Conservation (phyloP, 2,797 vertebrate genomes). For the Babyrousa celebensis region DNA sequence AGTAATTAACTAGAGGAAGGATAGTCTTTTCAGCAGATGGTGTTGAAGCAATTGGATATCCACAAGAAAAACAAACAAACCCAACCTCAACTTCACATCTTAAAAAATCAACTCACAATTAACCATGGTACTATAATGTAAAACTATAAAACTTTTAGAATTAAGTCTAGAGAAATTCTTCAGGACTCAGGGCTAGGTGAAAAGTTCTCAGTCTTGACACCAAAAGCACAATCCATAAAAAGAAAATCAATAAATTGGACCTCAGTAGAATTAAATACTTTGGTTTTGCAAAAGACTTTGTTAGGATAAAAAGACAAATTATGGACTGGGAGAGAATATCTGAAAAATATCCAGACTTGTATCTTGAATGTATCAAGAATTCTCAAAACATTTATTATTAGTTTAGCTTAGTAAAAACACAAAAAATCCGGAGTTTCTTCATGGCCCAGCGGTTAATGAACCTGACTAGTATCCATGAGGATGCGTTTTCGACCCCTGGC, state of each 20-base stretch:
- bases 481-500: too few relatives aligned
- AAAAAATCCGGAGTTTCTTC: neutral
- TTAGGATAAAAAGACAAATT: neutral
- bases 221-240: neutral
- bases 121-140: neutral
- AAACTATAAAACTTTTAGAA: slow-evolving; percentile 3
- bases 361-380: neutral
- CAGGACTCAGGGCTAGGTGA: neutral
- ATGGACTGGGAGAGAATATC: neutral
- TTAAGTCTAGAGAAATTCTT: slow-evolving; percentile 26
- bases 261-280: neutral
- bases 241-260: neutral
- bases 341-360: neutral
- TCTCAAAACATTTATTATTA: neutral
- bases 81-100: neutral
- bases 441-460: too few relatives aligned
- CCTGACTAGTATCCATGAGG: too few relatives aligned
- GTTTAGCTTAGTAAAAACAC: neutral
- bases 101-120: slow-evolving; percentile 36
- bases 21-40: neutral
- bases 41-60: neutral
- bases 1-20: neutral
- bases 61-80: neutral
- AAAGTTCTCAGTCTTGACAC: slow-evolving; percentile 4
- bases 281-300: neutral